A percentile compares a stretch with the other conserved stretches of the same genome.
phyloP scores from a whole-genome alignment of 2,113 vertebrate genomes.

The Capra hircus region DNA sequence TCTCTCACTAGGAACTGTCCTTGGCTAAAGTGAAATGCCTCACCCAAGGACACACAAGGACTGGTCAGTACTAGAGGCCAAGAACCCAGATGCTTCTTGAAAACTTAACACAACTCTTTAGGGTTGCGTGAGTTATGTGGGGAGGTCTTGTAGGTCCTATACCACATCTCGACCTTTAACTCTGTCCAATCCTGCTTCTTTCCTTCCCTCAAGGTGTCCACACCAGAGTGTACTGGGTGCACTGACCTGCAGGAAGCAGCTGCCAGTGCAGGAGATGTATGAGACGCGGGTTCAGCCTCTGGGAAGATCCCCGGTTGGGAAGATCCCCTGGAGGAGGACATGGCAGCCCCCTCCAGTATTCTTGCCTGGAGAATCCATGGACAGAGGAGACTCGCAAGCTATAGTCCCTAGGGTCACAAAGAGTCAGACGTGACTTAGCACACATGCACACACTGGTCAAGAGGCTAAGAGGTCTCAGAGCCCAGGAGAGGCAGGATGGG shows the following conservation, averaged over 20 bases:
- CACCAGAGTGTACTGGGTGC: not conserved
- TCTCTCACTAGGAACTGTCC: not conserved
- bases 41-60: not conserved
- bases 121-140: fast-evolving
- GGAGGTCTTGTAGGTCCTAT: not conserved
- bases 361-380: not conserved
- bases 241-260: not conserved
- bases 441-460: not conserved
- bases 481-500: not conserved
- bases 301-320: not conserved
- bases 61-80: not conserved
- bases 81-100: not conserved
- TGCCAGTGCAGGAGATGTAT: not conserved
- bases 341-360: not conserved
- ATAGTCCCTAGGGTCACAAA: not conserved
- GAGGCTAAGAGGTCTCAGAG: not conserved
- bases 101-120: not conserved
- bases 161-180: not conserved
- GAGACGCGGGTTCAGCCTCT: fast-evolving
- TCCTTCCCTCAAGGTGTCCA: not conserved
- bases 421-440: not conserved
- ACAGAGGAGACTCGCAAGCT: not conserved
- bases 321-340: not conserved
- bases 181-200: not conserved
- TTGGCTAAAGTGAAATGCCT: not conserved